Conservation (phyloP, 2,113 vertebrate genomes). For the Crotalus helleri region DNA sequence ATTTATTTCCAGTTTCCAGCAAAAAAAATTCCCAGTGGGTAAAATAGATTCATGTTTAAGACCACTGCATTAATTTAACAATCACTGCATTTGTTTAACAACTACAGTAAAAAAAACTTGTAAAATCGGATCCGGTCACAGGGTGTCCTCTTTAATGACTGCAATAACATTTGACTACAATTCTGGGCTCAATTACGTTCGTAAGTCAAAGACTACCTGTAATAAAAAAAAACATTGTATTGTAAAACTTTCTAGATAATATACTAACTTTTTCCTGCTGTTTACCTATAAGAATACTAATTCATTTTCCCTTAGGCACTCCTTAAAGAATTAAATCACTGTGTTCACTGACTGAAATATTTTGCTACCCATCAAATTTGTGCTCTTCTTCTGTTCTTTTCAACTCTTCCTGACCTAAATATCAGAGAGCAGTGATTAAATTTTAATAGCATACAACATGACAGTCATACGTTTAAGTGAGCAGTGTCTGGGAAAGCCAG, state of each 20-base stretch:
- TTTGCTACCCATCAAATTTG: constrained; percentile 25
- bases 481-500: background rate
- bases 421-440: constrained; percentile 49
- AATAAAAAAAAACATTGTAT: background rate
- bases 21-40: background rate
- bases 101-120: background rate
- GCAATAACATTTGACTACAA: background rate
- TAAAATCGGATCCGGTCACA: background rate
- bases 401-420: background rate
- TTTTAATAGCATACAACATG: constrained; percentile 27
- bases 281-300: constrained; percentile 34
- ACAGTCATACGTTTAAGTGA: constrained; percentile 48
- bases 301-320: constrained; percentile 43
- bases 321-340: constrained; percentile 65
- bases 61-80: background rate
- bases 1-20: background rate
- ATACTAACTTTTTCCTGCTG: constrained; percentile 19
- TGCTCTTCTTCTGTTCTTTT: constrained; percentile 11
- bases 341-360: constrained; percentile 25
- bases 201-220: background rate
- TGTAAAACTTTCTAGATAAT: constrained; percentile 43
- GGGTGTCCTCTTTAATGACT: background rate
- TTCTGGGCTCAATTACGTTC: background rate
- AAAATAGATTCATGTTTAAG: background rate
- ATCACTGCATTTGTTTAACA: background rate